Conservation (phyloP, 2,113 vertebrate species). For the Campylomormyrus numenius region DNA sequence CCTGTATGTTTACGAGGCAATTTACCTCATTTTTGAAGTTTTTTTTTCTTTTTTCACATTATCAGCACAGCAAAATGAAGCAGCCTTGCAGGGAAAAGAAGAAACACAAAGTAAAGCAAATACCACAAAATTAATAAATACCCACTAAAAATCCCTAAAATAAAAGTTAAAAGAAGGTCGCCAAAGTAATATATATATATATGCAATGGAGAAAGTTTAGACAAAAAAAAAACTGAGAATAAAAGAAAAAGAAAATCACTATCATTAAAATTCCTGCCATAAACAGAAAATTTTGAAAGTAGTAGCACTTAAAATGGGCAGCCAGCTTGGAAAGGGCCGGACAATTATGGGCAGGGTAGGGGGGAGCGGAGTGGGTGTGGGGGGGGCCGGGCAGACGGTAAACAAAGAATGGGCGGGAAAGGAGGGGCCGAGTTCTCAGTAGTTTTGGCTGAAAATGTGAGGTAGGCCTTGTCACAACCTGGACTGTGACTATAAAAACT, state of each 20-base stretch:
- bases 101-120: neutral
- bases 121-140: conserved; percentile 12
- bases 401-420: neutral
- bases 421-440: neutral
- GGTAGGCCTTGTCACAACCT: conserved; percentile 41
- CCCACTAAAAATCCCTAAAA: neutral
- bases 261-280: conserved; percentile 18
- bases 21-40: neutral
- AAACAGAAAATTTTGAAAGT: neutral
- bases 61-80: conserved; percentile 11
- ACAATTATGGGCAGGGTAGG: neutral
- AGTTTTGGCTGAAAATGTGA: conserved; percentile 28
- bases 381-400: neutral
- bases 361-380: neutral
- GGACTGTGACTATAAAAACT: conserved; percentile 45
- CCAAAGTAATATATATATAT: neutral
- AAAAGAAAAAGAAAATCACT: neutral
- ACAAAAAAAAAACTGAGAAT: neutral
- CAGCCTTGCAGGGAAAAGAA: conserved; percentile 8
- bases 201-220: neutral
- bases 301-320: conserved; percentile 11
- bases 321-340: neutral
- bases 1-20: neutral
- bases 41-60: neutral
- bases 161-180: neutral